Conservation (phyloP, 2,113 vertebrate genomes). For the Spilogale gracilis region DNA sequence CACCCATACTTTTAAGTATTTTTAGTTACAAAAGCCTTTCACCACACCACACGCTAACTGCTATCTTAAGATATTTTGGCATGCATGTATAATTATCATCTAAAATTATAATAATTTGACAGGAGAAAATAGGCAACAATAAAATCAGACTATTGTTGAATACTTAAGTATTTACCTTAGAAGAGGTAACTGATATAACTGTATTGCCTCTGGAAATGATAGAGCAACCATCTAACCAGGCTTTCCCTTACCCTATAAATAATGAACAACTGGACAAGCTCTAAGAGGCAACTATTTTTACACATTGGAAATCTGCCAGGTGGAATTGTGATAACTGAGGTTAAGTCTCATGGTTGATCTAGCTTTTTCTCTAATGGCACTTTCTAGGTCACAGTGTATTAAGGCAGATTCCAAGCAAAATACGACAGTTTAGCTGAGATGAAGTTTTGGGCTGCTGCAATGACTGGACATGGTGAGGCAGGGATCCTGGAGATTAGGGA, state of each 20-base stretch:
- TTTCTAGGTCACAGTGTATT: background rate
- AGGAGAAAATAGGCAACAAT: background rate
- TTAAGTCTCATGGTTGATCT: background rate
- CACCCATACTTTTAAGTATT: background rate
- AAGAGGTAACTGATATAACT: background rate
- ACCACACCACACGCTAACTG: background rate
- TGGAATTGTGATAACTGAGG: background rate
- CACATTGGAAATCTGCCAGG: background rate
- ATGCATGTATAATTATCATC: background rate
- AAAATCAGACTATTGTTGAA: conserved; percentile 1
- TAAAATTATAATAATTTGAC: background rate
- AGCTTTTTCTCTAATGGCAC: background rate
- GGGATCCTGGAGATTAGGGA: background rate
- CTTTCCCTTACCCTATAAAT: background rate
- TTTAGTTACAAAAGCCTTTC: background rate
- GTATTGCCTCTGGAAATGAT: background rate
- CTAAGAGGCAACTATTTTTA: background rate
- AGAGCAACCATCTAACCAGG: background rate
- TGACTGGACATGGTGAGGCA: background rate
- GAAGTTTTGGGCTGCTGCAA: background rate
- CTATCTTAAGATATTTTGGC: background rate
- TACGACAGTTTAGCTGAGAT: background rate
- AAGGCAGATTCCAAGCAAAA: background rate
- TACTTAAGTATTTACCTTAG: background rate
- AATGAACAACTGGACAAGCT: background rate